These are phyloP conservation scores for Porites lutea DNA, from an alignment of 64 coral and sea anemone species.

Conservation along the genomic window DNA sequence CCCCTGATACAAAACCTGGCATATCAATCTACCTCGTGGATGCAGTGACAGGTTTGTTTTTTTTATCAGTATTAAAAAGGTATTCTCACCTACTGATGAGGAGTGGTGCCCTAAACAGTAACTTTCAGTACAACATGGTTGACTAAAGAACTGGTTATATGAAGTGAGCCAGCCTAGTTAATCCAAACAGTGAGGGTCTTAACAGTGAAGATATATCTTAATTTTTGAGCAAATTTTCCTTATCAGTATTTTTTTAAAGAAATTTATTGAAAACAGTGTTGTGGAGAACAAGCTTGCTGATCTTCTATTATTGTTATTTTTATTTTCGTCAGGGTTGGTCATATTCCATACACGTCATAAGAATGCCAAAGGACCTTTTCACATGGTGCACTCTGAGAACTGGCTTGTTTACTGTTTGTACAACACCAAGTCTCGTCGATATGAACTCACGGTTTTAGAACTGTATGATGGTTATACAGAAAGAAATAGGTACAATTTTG, in stretches of 20 bases:
- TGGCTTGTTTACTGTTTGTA: constrained; percentile 95
- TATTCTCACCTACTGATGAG: background rate
- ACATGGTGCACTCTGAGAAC: constrained; percentile 97
- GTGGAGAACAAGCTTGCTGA: too few species aligned
- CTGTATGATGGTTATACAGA: constrained; percentile 97
- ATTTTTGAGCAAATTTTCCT: too few species aligned
- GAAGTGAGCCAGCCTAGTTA: too few species aligned
- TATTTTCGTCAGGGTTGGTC: constrained; percentile 71
- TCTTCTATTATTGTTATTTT: background rate
- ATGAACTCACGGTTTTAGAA: constrained; percentile 92
- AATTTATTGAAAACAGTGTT: too few species aligned
- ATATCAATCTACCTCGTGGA: constrained; percentile 93
- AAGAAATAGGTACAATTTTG: constrained; percentile 68
- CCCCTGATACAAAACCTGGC: constrained; percentile 73
- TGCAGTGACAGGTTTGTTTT: constrained; percentile 87
- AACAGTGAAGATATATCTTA: too few species aligned
- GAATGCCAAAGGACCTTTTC: constrained; percentile 91
- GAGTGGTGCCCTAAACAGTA: too few species aligned
- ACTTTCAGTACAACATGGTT: too few species aligned
- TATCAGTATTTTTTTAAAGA: too few species aligned
- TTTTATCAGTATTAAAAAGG: background rate
- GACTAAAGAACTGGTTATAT: too few species aligned
- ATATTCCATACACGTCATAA: constrained; percentile 89
- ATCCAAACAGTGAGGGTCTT: too few species aligned
- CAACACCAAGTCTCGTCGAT: constrained; percentile 92